Evolutionary conservation across 2,797 vertebrate species (phyloP).

Genomic region (Hafferia zeledoni): DNA sequence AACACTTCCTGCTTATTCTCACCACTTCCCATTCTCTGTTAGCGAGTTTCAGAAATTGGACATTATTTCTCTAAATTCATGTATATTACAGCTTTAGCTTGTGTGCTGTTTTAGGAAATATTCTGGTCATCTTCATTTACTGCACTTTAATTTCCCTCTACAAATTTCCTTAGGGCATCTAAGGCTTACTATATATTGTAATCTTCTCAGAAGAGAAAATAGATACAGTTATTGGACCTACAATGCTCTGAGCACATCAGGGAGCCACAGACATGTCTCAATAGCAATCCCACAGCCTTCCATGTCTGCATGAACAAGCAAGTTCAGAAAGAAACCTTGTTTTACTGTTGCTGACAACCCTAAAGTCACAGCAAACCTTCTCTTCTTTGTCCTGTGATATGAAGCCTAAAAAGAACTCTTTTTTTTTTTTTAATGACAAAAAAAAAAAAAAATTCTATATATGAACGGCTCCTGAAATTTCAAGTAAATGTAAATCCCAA

Average conservation of each 20-base stretch:
- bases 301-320: accelerated
- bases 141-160: not conserved
- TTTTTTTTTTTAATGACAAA: not conserved
- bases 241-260: not conserved
- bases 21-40: not conserved
- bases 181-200: not conserved
- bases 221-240: not conserved
- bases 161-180: not conserved
- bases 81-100: not conserved
- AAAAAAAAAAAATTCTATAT: not conserved
- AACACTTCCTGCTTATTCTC: not conserved
- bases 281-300: not conserved
- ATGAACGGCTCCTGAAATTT: not conserved
- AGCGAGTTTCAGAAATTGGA: not conserved
- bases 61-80: not conserved
- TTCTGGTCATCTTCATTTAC: not conserved
- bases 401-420: not conserved
- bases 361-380: not conserved
- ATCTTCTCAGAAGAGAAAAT: not conserved
- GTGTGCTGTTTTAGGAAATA: not conserved
- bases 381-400: not conserved
- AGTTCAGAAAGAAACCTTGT: not conserved
- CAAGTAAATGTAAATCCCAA: not conserved
- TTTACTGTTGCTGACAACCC: not conserved
- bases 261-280: not conserved